Evolutionary conservation across 2,888 invertebrate species (phyloP), one percentile per base, ranked within the genome.

Genomic region (Arctia plantaginis): DNA sequence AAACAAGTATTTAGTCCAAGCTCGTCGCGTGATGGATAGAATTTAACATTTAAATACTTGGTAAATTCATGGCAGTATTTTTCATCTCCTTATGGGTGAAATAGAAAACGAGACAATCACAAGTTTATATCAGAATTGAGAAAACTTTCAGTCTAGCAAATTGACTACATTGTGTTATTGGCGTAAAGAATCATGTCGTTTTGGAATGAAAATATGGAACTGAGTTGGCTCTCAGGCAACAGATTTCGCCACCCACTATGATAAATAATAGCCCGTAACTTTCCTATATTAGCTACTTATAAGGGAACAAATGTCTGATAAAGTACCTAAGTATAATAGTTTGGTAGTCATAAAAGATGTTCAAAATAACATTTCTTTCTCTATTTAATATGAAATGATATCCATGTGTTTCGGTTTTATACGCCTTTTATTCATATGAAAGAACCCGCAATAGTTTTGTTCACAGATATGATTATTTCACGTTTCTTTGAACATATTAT

Each of bases 81-180:
- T 89, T 91, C 91, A 91, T 92, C 88, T 90, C 88, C 87, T 88
- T 86, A 85, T 77, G 88, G 87, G 84, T 87, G 89, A 87, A 90
- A 90, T 90, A 87, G 91, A 91, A 93, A 93, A 93, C 92, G 92
- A 93, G 91, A 91, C 92, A 93, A 93, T 93, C 92, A 91, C 88
- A 92, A 93, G 87, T 93, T 93, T 88, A 86, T 86, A 89, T 88
- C 86, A 87, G 87, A 89, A 86, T 87, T 83, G 87, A 86, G 89
- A 82, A 90, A 93, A 92, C 88, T 92, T 92, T 89, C 76, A 80
- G 88, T 77, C 90, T 86, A 86, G 89, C 88, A 93, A 92, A 93
- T 93, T 93, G 91, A 90, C 88, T 92, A 91, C 90, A 93, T 93
- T 93, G 91, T 93, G 91, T 91, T 90, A 90, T 90, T 73, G 71